These are phyloP conservation scores for Camelus bactrianus DNA, from an alignment of 2,113 vertebrate species.

Conservation along the genomic window DNA sequence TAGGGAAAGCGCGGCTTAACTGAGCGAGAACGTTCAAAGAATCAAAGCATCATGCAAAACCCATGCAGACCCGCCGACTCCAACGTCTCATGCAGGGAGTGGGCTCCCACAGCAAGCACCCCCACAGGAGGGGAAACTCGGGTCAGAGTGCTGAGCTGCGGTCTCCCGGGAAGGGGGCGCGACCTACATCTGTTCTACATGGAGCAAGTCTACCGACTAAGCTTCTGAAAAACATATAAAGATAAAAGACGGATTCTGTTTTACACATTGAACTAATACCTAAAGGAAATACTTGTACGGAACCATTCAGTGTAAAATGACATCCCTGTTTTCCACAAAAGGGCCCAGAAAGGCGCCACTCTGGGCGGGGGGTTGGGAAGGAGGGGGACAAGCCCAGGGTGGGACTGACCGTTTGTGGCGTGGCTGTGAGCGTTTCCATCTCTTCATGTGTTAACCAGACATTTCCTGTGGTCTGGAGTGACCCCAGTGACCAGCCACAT, in stretches of 20 bases:
- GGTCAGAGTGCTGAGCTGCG: neutral
- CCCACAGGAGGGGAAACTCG: neutral
- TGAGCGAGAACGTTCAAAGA: neutral
- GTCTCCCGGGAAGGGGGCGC: neutral
- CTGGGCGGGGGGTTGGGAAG: conserved; percentile 56
- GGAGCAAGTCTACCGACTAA: neutral
- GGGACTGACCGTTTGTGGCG: conserved; percentile 97
- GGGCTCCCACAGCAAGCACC: neutral
- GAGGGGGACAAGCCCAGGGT: conserved; percentile 67
- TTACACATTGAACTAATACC: conserved; percentile 35
- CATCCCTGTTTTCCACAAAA: conserved; percentile 29
- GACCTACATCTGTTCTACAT: neutral
- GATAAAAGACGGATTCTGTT: neutral
- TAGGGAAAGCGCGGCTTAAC: conserved; percentile 46
- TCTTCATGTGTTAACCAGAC: conserved; percentile 99
- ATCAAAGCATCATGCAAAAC: conserved; percentile 78
- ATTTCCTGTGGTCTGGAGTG: conserved; percentile 97
- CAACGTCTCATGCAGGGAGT: conserved; percentile 10
- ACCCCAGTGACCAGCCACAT: conserved; percentile 89
- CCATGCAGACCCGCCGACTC: conserved; percentile 25
- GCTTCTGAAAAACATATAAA: neutral
- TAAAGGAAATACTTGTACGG: conserved; percentile 55
- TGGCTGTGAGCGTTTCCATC: conserved; percentile 98
- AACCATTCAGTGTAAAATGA: conserved; percentile 19
- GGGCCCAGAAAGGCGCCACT: conserved; percentile 44